A percentile compares a stretch with the other conserved stretches of the same genome.
Conservation (phyloP, 2,888 invertebrate genomes). For the Drosophila planitibia region DNA sequence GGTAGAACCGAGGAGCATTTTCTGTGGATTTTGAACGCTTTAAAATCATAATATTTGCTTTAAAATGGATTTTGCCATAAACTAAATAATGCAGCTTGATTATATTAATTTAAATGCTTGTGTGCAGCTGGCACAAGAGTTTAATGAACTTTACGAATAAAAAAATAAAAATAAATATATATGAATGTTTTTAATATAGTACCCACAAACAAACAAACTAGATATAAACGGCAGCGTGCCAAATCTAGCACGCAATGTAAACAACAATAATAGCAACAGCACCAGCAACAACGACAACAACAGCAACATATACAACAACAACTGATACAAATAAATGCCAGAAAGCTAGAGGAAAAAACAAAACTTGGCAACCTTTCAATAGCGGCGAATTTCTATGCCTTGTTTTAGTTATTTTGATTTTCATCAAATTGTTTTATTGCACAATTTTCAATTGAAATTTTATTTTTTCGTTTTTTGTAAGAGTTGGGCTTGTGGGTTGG, state of each 20-base stretch:
- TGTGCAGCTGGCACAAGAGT: slow-evolving; percentile 37
- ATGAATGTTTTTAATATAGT: slow-evolving; percentile 40
- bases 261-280: slow-evolving; percentile 53
- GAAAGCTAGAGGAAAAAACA: slow-evolving; percentile 2
- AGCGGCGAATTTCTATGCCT: slow-evolving; percentile 34
- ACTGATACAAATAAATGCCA: slow-evolving; percentile 43
- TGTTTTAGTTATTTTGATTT: slow-evolving; percentile 53
- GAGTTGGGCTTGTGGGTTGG: slow-evolving; percentile 14
- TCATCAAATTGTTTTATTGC: slow-evolving; percentile 47
- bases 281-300: slow-evolving; percentile 2
- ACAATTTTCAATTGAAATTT: slow-evolving; percentile 53
- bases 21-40: not conserved
- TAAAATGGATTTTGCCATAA: not conserved
- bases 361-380: slow-evolving; percentile 70
- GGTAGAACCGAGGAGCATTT: not conserved
- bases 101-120: slow-evolving; percentile 23
- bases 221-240: slow-evolving; percentile 54
- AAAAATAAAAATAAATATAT: slow-evolving; percentile 33
- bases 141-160: slow-evolving; percentile 60
- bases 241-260: slow-evolving; percentile 69
- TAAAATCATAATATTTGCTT: slow-evolving; percentile 14
- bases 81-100: slow-evolving; percentile 2
- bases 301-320: slow-evolving; percentile 20
- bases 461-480: slow-evolving; percentile 19
- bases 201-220: slow-evolving; percentile 68